Evolutionary conservation across 2,888 invertebrate species (phyloP).

Genomic region (Idaea straminata): DNA sequence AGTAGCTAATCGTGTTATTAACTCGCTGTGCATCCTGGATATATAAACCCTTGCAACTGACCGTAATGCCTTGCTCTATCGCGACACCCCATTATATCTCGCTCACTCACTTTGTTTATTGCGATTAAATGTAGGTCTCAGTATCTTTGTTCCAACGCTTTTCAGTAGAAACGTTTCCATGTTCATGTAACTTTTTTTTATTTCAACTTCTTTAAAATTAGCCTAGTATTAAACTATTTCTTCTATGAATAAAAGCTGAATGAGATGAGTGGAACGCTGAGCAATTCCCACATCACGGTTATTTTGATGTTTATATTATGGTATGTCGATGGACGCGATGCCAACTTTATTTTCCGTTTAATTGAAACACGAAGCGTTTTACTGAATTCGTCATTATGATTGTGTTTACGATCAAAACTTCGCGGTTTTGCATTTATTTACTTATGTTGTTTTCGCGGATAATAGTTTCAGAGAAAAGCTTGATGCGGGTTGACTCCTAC

Average conservation of each 20-base stretch:
- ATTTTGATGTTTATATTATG: conserved; percentile 56
- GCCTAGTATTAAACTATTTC: conserved; percentile 16
- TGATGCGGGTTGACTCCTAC: not conserved
- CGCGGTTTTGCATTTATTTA: conserved; percentile 40
- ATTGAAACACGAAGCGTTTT: conserved; percentile 66
- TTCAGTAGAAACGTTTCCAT: not conserved
- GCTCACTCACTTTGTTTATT: not conserved
- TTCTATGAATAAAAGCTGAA: conserved; percentile 37
- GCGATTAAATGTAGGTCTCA: conserved; percentile 6
- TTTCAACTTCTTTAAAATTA: conserved; percentile 33
- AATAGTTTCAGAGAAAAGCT: not conserved
- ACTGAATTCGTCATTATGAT: conserved; percentile 58
- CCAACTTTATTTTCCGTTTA: conserved; percentile 67
- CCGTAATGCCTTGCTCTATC: conserved; percentile 13
- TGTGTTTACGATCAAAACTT: conserved; percentile 53
- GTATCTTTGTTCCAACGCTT: not conserved
- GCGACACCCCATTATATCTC: not conserved
- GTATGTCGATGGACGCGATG: conserved; percentile 57
- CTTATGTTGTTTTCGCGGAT: conserved; percentile 11
- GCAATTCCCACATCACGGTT: conserved; percentile 56
- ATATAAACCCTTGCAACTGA: conserved; percentile 20
- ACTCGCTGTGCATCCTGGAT: conserved; percentile 31
- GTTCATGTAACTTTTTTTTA: not conserved
- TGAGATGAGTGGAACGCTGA: conserved; percentile 50
- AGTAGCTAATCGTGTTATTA: conserved; percentile 42